These are phyloP conservation scores for Drosophila seguyi DNA, from an alignment of 1,140 invertebrate genomes.

Conservation along the genomic window DNA sequence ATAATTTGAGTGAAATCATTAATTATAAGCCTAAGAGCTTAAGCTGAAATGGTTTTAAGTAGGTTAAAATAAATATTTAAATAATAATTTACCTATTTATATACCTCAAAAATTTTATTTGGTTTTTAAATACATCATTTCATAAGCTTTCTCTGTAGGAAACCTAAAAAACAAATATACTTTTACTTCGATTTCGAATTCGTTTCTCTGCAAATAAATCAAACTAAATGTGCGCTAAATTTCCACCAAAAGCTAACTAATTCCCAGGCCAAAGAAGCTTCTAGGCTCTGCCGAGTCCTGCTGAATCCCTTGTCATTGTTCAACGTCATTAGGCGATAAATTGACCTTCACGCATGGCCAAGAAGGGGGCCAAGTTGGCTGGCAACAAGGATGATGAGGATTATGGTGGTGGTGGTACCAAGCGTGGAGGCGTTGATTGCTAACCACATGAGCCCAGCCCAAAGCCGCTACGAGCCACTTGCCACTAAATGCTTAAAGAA, in stretches of 20 bases:
- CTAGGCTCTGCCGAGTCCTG: background rate
- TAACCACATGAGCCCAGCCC: constrained; percentile 55
- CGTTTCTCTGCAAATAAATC: constrained; percentile 57
- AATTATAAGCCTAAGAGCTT: background rate
- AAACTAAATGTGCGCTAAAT: constrained; percentile 60
- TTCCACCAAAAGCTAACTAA: constrained; percentile 18
- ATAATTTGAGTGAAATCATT: background rate
- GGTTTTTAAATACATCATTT: background rate
- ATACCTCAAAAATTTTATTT: no score
- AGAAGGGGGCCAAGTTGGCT: background rate
- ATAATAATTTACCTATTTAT: no score
- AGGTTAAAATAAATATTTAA: no score
- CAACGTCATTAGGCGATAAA: constrained; percentile 78
- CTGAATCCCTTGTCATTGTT: constrained; percentile 61
- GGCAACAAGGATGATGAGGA: background rate
- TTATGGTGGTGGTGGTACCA: background rate
- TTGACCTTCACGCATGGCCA: constrained; percentile 74
- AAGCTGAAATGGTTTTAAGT: no score
- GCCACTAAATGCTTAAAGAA: constrained; percentile 35
- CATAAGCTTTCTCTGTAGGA: no score
- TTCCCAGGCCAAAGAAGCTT: background rate
- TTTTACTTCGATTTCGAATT: no score
- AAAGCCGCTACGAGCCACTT: constrained; percentile 30
- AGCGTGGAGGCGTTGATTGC: constrained; percentile 63
- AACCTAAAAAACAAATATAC: no score